These are phyloP conservation scores for Aphodius sticticus DNA, from an alignment of 2,888 invertebrate genomes.

Conservation along the genomic window DNA sequence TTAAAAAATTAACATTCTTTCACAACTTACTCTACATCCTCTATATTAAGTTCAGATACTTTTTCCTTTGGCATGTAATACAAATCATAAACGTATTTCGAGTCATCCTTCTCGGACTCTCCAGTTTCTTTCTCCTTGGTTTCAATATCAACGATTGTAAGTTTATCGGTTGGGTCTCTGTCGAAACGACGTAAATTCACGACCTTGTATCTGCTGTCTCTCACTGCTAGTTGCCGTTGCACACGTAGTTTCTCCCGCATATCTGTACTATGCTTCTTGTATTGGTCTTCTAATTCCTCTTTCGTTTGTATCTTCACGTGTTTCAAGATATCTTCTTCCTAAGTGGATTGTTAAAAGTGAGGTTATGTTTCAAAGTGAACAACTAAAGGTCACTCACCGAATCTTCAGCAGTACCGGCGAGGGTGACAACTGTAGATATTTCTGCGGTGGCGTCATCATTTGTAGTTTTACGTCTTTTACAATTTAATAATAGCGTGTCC, in stretches of 20 bases:
- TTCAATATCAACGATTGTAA: constrained; percentile 70
- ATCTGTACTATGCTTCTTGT: constrained; percentile 61
- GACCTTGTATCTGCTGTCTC: constrained; percentile 66
- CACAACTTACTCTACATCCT: constrained; percentile 56
- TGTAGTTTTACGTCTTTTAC: constrained; percentile 72
- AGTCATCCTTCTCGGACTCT: constrained; percentile 38
- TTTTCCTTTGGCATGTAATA: constrained; percentile 67
- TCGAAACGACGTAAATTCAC: constrained; percentile 66
- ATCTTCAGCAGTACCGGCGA: constrained; percentile 75
- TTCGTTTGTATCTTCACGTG: constrained; percentile 62
- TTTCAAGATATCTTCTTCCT: constrained; percentile 61
- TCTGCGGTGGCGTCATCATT: constrained; percentile 54
- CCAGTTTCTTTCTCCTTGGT: constrained; percentile 50
- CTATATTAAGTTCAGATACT: constrained; percentile 58
- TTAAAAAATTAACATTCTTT: constrained; percentile 14
- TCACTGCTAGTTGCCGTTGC: constrained; percentile 60
- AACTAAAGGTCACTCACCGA: constrained; percentile 63
- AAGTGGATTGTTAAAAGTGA: constrained; percentile 33
- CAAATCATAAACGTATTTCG: constrained; percentile 69
- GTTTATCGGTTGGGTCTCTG: constrained; percentile 58
- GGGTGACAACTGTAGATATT: constrained; percentile 72
- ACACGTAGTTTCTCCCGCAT: constrained; percentile 60
- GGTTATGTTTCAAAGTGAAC: not conserved
- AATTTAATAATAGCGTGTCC: constrained; percentile 74
- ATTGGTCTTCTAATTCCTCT: constrained; percentile 61